Evolutionary conservation across 1,140 invertebrate genomes (phyloP), one percentile per base, ranked within the genome.

Genomic region (Drosophila murphyi): DNA sequence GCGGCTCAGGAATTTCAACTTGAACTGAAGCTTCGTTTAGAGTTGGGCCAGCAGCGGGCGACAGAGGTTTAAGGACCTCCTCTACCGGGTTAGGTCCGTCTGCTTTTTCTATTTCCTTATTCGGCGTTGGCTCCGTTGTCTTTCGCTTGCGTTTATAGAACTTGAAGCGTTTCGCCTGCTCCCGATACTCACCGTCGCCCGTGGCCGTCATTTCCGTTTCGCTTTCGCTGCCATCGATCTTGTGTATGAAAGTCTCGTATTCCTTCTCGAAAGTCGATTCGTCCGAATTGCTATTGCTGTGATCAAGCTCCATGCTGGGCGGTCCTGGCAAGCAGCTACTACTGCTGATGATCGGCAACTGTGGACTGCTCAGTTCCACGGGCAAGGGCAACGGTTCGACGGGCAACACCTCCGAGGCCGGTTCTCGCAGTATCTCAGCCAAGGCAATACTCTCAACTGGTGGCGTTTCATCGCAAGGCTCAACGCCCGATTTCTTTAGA

Each of bases 201-300:
- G 50, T 61, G 4, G 43, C 41, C 37, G 29, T 37, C 7, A 28
- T 10, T 29, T 62, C 85, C 3, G 54, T n/a, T 3, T 83, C 83
- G 34, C 72, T 81, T 7, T 75, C 82, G 7, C 79, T 74, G 20
- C 67, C 76, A 0, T 59, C 78, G 48, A 68, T 79, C 8, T 90
- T 91, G 63, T 90, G 79, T 35, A 92, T 91, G 4, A 92, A 92
- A 2, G 90, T 92, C 55, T 92, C 81, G 64, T 92, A 92, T 55
- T 86, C 81, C 72, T 92, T 90, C 54, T 79, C 90, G 51, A 92
- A 92, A 3, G 78, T 89, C 3, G 90, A 92, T 10, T 80, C 90
- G 50, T 91, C 92, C 0, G 90, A 92, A 41, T 86, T 91, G 47
- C 79, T 88, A 12, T 76, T 83, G 43, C 80, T 78, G 39, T 72